These are phyloP conservation scores for Hydrotaea diabolus DNA, from an alignment of 2,888 invertebrate species.

Conservation along the genomic window DNA sequence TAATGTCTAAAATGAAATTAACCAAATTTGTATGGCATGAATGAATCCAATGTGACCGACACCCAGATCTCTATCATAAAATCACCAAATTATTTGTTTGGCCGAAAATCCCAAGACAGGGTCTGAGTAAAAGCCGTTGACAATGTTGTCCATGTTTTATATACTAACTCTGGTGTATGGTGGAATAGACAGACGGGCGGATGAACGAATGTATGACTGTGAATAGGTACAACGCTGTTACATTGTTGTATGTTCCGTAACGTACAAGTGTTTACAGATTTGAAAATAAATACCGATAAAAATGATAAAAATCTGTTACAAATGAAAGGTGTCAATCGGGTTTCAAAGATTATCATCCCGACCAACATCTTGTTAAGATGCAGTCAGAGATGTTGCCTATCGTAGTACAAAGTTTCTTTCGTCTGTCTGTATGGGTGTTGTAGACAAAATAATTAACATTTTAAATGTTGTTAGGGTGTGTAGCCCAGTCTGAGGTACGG, in stretches of 20 bases:
- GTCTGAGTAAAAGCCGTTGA: neutral
- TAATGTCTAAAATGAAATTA: neutral
- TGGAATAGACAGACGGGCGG: too few species aligned
- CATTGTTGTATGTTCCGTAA: neutral
- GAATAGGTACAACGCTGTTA: neutral
- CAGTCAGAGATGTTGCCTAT: neutral
- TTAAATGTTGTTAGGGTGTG: conserved; percentile 9
- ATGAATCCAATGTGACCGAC: neutral
- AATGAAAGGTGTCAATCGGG: conserved; percentile 16
- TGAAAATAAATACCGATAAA: neutral
- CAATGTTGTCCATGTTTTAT: neutral
- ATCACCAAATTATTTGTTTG: conserved; percentile 18
- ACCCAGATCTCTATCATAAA: conserved; percentile 3
- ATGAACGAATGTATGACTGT: neutral
- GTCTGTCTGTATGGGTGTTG: neutral
- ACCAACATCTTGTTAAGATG: conserved; percentile 2
- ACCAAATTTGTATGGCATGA: neutral
- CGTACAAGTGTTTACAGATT: neutral
- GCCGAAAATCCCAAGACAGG: neutral
- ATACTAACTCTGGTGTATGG: neutral
- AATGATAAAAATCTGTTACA: conserved; percentile 20
- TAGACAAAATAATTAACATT: conserved; percentile 21
- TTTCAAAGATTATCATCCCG: neutral
- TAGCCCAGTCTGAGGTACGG: neutral
- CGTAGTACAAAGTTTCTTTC: neutral